Conservation (phyloP, 2,113 vertebrate species). For the Camelus dromedarius region DNA sequence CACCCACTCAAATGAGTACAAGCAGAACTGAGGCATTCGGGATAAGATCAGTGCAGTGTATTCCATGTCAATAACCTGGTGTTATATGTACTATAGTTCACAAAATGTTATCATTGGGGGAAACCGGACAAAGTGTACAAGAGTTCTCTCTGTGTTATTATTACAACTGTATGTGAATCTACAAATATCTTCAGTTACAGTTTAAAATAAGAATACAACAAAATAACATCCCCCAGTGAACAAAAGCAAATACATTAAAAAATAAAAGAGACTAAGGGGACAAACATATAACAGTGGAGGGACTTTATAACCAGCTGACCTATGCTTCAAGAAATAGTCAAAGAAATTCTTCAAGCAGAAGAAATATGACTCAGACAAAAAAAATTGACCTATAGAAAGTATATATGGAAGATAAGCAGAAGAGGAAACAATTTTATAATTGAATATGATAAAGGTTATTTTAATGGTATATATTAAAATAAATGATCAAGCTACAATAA, state of each 20-base stretch:
- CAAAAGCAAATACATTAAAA: not conserved
- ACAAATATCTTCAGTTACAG: not conserved
- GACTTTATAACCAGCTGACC: not conserved
- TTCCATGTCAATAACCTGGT: not conserved
- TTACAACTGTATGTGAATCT: not conserved
- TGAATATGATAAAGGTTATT: not conserved
- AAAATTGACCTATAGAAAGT: not conserved
- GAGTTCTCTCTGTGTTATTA: not conserved
- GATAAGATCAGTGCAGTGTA: not conserved
- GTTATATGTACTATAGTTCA: not conserved
- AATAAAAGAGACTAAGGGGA: not conserved
- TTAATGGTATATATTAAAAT: not conserved
- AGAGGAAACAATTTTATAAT: not conserved
- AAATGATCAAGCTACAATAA: not conserved
- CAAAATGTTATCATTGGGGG: not conserved
- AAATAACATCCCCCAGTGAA: not conserved
- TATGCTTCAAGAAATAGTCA: not conserved
- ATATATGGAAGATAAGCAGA: not conserved
- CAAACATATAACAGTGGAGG: not conserved
- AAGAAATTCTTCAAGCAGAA: not conserved
- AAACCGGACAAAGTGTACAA: not conserved
- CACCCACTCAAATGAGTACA: not conserved
- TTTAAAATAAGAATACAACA: not conserved
- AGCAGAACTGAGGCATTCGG: not conserved
- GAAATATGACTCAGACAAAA: not conserved